Evolutionary conservation across 2,797 vertebrate species (phyloP).

Genomic region (Pangasius larnaudii): DNA sequence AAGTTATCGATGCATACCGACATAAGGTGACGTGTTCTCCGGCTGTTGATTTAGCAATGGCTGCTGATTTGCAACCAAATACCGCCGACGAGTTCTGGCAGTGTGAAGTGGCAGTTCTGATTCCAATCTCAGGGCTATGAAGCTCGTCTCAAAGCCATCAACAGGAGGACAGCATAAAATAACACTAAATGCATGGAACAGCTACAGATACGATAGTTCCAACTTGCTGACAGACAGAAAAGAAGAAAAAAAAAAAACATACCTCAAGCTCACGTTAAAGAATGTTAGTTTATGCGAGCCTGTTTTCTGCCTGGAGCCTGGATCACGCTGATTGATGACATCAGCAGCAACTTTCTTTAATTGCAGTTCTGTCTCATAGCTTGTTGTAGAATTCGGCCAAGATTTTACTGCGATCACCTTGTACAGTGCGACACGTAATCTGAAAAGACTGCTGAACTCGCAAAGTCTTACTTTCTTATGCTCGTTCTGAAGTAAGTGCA

Average conservation of each 20-base stretch:
- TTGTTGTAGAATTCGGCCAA: background rate
- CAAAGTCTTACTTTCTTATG: background rate
- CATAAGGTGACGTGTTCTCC: background rate
- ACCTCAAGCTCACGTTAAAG: background rate
- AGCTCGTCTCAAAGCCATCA: background rate
- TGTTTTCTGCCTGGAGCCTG: background rate
- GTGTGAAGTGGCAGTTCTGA: background rate
- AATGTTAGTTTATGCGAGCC: background rate
- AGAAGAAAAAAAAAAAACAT: background rate
- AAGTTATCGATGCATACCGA: background rate
- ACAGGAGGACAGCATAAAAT: background rate
- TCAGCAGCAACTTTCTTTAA: background rate
- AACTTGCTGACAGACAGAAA: background rate
- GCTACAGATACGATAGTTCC: background rate
- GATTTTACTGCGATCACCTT: background rate
- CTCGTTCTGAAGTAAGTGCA: background rate
- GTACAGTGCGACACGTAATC: background rate
- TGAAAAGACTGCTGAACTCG: background rate
- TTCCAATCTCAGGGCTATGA: background rate
- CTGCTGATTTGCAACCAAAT: background rate
- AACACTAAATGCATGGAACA: background rate
- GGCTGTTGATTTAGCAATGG: background rate
- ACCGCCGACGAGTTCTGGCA: background rate
- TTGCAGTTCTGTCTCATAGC: background rate
- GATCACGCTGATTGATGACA: background rate